Conservation (phyloP, 2,113 vertebrate genomes). For the Poicephalus meyeri region DNA sequence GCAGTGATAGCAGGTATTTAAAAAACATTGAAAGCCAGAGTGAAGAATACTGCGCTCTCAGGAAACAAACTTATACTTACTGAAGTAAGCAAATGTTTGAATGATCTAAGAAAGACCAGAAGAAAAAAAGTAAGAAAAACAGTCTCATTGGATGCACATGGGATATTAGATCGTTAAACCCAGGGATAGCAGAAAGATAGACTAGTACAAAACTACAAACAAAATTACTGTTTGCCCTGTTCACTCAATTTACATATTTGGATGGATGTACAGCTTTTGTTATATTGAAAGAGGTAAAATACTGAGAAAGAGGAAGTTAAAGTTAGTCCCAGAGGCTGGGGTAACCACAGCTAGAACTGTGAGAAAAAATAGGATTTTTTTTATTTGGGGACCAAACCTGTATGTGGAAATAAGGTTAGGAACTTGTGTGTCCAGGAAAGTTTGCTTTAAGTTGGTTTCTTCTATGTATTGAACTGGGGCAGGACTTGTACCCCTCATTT, state of each 20-base stretch:
- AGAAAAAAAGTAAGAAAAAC: neutral
- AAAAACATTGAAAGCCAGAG: slow-evolving; percentile 17
- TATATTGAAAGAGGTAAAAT: neutral
- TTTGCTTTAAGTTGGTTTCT: neutral
- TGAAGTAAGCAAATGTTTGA: neutral
- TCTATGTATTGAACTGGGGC: neutral
- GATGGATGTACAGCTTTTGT: neutral
- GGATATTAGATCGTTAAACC: neutral
- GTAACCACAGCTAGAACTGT: neutral
- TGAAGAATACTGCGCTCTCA: neutral
- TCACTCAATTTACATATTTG: neutral
- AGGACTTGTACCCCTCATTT: neutral
- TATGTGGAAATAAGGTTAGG: neutral
- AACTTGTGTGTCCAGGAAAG: neutral
- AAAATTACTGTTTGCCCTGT: neutral
- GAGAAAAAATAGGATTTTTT: neutral
- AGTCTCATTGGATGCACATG: neutral
- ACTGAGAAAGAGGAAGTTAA: neutral
- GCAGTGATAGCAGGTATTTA: neutral
- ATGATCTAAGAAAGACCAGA: neutral
- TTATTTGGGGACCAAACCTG: neutral
- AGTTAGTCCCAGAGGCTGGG: neutral
- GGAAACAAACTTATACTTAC: neutral
- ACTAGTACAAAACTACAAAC: neutral
- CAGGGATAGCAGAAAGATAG: neutral